Evolutionary conservation across 2,888 invertebrate genomes (phyloP).

Genomic region (Dione juno): DNA sequence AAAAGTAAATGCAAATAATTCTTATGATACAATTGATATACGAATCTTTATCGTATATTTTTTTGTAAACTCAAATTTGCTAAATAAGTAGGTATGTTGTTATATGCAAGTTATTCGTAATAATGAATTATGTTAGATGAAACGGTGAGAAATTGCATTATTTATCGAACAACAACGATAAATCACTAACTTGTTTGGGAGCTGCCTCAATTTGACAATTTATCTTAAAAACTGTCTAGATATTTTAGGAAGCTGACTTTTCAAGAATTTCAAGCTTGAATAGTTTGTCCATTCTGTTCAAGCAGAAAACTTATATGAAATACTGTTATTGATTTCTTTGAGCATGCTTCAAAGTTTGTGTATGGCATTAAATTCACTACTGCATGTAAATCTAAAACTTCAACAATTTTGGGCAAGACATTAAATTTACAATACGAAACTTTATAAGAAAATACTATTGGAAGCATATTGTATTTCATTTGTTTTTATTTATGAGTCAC

Average conservation of each 20-base stretch:
- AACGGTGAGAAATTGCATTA: constrained; percentile 16
- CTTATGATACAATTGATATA: no score
- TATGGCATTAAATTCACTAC: constrained; percentile 21
- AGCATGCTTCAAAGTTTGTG: constrained; percentile 19
- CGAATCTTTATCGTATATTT: no score
- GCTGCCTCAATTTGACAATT: constrained; percentile 53
- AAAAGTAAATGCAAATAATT: no score
- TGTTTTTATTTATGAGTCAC: no score
- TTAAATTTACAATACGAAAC: background rate
- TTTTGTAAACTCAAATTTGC: no score
- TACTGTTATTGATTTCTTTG: constrained; percentile 28
- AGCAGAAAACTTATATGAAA: constrained; percentile 29
- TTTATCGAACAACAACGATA: constrained; percentile 61
- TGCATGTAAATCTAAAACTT: constrained; percentile 6
- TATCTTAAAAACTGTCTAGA: constrained; percentile 49
- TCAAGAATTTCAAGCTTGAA: constrained; percentile 29
- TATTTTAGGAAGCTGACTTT: constrained; percentile 28
- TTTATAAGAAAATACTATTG: background rate
- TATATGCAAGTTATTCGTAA: background rate
- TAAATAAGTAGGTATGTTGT: background rate
- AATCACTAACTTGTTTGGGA: constrained; percentile 67
- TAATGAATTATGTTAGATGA: background rate
- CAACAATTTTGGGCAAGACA: background rate
- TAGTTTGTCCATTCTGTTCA: constrained; percentile 24
- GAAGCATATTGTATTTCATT: no score